phyloP scores from a whole-genome alignment of 2,113 vertebrate genomes.

The Gavialis gangeticus region DNA sequence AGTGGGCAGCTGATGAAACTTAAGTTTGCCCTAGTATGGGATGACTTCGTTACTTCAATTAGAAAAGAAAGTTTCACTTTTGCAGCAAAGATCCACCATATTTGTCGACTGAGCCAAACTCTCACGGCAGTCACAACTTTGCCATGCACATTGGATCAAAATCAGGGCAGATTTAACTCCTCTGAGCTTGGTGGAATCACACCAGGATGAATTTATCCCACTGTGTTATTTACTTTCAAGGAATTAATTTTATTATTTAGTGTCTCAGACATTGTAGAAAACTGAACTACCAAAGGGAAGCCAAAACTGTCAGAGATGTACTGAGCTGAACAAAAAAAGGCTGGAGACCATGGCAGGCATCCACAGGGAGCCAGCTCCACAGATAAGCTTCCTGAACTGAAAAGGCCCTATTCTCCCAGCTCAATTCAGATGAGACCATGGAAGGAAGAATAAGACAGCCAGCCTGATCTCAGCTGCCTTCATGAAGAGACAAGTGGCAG shows the following conservation, averaged over 20 bases:
- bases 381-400: background rate
- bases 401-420: background rate
- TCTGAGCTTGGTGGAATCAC: background rate
- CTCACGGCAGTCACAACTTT: background rate
- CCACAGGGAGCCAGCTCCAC: background rate
- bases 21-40: background rate
- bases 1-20: background rate
- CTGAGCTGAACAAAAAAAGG: background rate
- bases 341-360: background rate
- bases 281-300: background rate
- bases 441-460: constrained; percentile 7
- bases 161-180: background rate
- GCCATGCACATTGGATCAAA: fast-evolving
- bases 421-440: background rate
- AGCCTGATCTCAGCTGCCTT: constrained; percentile 8
- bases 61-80: constrained; percentile 12
- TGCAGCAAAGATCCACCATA: background rate
- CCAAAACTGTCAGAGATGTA: background rate
- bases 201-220: background rate
- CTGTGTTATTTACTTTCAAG: background rate
- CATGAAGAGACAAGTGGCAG: background rate
- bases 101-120: constrained; percentile 7
- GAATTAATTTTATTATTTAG: background rate
- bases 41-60: background rate
- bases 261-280: background rate